phyloP scores from a whole-genome alignment of 1,140 invertebrate species.

The Scaptomyza graminum region DNA sequence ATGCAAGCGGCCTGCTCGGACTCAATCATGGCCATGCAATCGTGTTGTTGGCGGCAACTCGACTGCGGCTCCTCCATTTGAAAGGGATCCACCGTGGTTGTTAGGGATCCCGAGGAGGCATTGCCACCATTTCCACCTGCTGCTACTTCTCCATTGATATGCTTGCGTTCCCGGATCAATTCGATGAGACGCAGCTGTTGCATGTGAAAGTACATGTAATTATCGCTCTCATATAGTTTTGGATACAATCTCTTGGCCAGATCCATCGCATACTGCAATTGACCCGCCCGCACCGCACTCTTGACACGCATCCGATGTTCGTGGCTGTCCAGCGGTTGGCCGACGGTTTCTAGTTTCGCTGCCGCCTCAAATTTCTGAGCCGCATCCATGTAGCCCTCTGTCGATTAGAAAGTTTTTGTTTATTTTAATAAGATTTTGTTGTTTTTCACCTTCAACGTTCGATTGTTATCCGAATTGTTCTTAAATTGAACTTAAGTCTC shows the following conservation, averaged over 20 bases:
- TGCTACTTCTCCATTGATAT: neutral
- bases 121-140: neutral
- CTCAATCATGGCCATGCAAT: constrained; percentile 31
- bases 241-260: constrained; percentile 59
- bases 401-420: neutral
- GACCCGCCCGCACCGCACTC: constrained; percentile 46
- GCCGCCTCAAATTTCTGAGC: constrained; percentile 47
- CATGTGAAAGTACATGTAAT: constrained; percentile 72
- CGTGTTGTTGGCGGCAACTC: constrained; percentile 21
- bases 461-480: neutral
- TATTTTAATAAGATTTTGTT: no score
- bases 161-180: constrained; percentile 46
- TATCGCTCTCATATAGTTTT: constrained; percentile 54
- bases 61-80: neutral
- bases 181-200: constrained; percentile 64
- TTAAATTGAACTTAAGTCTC: neutral
- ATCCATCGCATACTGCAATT: constrained; percentile 62
- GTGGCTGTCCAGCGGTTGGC: constrained; percentile 17
- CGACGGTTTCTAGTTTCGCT: constrained; percentile 23
- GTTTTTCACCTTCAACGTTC: no score
- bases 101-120: no score
- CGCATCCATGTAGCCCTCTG: constrained; percentile 62
- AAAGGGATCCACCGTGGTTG: neutral
- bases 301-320: constrained; percentile 38
- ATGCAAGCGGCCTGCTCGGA: constrained; percentile 34